Evolutionary conservation across 2,113 vertebrate species (phyloP), one percentile per base, ranked within the genome.

Genomic region (Pteruthius melanotis): DNA sequence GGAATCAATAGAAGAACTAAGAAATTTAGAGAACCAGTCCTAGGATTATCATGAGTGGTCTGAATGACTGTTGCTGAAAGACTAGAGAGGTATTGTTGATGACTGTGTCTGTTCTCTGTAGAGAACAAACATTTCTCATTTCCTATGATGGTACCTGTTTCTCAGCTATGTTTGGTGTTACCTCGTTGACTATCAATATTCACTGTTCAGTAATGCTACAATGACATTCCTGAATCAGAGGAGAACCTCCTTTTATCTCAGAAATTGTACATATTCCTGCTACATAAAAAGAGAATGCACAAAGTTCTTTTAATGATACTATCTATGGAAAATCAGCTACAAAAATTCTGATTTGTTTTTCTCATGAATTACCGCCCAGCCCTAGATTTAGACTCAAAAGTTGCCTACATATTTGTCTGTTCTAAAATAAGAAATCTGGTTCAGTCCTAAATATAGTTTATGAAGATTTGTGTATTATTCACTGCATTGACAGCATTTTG

Each of bases 321-420:
- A 4, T 81, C 35, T n/a, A 4, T 75, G 31, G 28, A 88, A 74
- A 33, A 60, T 47, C 19, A 75, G 3, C 50, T 59, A n/a, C 33
- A 63, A 33, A 59, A 86, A 65, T 7, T 50, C 13, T 56, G 7
- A 9, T 21, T 52, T 79, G 9, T 85, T 76, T 79, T 57, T n/a
- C 21, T 83, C 1, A 35, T 75, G 26, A 85, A 31, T 87, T 92
- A 30, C 18, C 0, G 0, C 5, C 2, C 10, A 76, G 15, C 4
- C 26, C 7, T 86, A 81, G 33, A n/a, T 63, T 54, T 89, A 83
- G 31, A 27, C 10, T 66, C 10, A 77, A 54, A 76, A 68, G 5
- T 37, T 66, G n/a, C 15, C 28, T 56, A 33, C 2, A 0, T 78
- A 20, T 72, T 57, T 86, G 15, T 83, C 16, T 80, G 9, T 69